Evolutionary conservation across 1,140 invertebrate species (phyloP), one percentile per base, ranked within the genome.

Genomic region (Xylocopa sonorina): DNA sequence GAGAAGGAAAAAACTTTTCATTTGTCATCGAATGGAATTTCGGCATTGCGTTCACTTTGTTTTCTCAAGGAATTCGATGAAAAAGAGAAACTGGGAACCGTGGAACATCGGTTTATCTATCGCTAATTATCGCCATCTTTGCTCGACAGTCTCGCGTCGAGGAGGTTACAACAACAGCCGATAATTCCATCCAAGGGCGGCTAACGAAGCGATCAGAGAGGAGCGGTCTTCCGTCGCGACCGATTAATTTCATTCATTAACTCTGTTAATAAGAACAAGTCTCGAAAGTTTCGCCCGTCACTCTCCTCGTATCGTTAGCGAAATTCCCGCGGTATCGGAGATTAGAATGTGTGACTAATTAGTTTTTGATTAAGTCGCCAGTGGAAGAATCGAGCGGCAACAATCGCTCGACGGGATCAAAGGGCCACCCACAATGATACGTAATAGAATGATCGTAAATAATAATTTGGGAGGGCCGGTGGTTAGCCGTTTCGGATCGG

Each of bases 341-440:
- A n/a, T n/a, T n/a, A n/a, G n/a, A n/a, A n/a, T n/a, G n/a, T 73
- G 51, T 76, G 48, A 76, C 53, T 82, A 80, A 82, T 81, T 81
- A 83, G 62, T 83, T 66, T 57, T 66, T 57, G 58, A 81, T 83
- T 81, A 81, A 83, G 38, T 81, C 62, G 16, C 18, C 10, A 71
- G 63, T 53, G 51, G 72, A 60, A 50, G 64, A 53, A 57, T 77
- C 66, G 58, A 32, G 48, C 10, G 55, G 77, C n/a, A n/a, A 78
- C 73, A 73, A 69, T 78, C 58, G 64, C 43, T 46, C 43, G 75
- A 71, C 75, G 50, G 32, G 72, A 75, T 75, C 75, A 41, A 43
- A 27, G 46, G 12, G 7, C 27, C 4, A 38, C n/a, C 1, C 6
- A 48, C 16, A 24, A 78, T 72, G 77, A 78, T 78, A n/a, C n/a